Base-by-base conservation (phyloP, 2,888 invertebrate species). In the Odiellus spinosus region DNA sequence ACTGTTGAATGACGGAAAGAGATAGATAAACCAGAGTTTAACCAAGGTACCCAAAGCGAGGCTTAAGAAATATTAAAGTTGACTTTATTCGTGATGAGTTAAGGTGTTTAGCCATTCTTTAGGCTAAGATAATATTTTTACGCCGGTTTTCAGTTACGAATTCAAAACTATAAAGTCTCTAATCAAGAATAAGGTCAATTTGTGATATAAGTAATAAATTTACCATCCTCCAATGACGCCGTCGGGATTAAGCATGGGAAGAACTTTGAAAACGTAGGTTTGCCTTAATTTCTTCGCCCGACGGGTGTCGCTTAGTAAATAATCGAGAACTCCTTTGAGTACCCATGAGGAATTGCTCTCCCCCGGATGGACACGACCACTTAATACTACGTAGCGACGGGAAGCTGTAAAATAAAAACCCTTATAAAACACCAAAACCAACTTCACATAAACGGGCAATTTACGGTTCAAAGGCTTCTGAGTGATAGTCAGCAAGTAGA, bases 291-390 rank as follows among this genome's bases (percentile, higher is more conserved):
- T 71, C 11, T 69, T 67, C 2, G 80, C 77, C 12, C 70, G 66
- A 2, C 68, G 59, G 8, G 74, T 67, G 59, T 71, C 70, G 18
- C 74, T 73, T 40, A 82, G 65, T 47, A 85, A 67, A 56, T 71
- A 76, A 46, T 75, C 71, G 45, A 85, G 67, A 1, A 79, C 77
- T 5, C 71, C 86, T 63, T 82, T 80, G 81, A 87, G 83, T 50
- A 85, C 78, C 84, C 84, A 87, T 1, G 83, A 83, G 6, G 85
- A 75, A 65, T 86, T 87, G 63, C 81, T 81, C 67, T 87, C 87
- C 1, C 85, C 84, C 1, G 87, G 86, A 69, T 87, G 87, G 8
- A 87, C 85, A 54, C 86, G 72, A 0, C 80, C 76, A 8, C 81
- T 77, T 43, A 87, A 69, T 61, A 85, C 79, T 53, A 86, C 63